Evolutionary conservation across 2,113 vertebrate genomes (phyloP), one percentile per base, ranked within the genome.

Genomic region (Geococcyx californianus): DNA sequence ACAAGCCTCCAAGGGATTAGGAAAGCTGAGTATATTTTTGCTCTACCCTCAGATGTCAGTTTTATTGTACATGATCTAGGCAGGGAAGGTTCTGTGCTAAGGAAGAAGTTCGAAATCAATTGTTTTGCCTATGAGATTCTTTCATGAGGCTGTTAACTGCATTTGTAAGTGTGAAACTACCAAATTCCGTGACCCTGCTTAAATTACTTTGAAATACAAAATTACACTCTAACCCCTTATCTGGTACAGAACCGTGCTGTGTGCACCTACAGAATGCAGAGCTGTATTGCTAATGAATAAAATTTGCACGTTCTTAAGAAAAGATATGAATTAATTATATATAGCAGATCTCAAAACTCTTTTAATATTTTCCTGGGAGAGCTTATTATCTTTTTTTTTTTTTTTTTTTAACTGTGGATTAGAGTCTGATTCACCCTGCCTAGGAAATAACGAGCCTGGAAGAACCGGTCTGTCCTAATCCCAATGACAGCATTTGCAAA

Each of bases 1-100:
- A 94, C 75, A 95, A 95, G 76, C 88, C 92, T 96, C 91, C 59
- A 78, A 93, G 95, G 95, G 84, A 97, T 95, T 96, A 93, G 56
- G 72, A 91, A 64, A 78, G 73, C 80, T 78, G 52, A 86, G 76
- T 76, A 49, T 92, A 96, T 72, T 96, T 95, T 84, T 87, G 56
- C 83, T 89, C 64, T 90, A 47, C 74, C 76, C 79, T 90, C 76
- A 87, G 74, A 94, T 91, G 92, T 97, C 95, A 92, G 75, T 92
- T 97, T 96, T 95, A 96, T 93, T 93, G 90, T 83, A 90, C 77
- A 58, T 67, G 86, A 95, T 95, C 87, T 68, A 93, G 67, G 73
- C 87, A 88, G 49, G 9, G 63, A 87, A 74, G 82, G 84, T 85
- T 95, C 82, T 85, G 59, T 67, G 68, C 79, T 93, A 60, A 58